These are phyloP conservation scores for Phoebastria nigripes DNA, from an alignment of 2,797 vertebrate species.

Conservation along the genomic window DNA sequence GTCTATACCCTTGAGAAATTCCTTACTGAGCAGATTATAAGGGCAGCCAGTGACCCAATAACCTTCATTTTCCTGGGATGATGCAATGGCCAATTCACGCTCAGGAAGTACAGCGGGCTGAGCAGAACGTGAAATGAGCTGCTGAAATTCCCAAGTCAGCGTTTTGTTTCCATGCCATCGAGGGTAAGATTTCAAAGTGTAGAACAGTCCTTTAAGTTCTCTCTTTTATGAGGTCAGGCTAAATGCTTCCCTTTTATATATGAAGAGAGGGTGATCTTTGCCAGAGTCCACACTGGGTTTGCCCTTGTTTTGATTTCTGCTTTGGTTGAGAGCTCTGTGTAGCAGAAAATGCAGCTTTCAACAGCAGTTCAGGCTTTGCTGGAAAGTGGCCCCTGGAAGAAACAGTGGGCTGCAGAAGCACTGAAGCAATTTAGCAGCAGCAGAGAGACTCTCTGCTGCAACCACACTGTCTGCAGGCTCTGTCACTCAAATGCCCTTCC, in stretches of 20 bases:
- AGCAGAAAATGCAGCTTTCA: conserved; percentile 29
- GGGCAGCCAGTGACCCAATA: conserved; percentile 34
- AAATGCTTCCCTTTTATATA: conserved; percentile 40
- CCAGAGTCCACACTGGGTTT: conserved; percentile 16
- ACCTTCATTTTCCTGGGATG: conserved; percentile 39
- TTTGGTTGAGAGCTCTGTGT: background rate
- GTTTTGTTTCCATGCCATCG: background rate
- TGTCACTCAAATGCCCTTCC: background rate
- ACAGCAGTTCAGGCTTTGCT: background rate
- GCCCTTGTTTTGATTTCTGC: conserved; percentile 30
- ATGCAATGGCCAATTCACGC: background rate
- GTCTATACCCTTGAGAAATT: conserved; percentile 3
- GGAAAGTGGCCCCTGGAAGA: background rate
- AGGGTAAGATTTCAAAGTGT: conserved; percentile 39
- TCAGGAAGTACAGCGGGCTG: background rate
- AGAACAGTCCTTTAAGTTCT: background rate
- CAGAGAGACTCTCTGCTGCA: background rate
- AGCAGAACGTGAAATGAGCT: background rate
- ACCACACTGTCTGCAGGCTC: background rate
- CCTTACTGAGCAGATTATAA: conserved; percentile 7
- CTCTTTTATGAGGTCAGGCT: conserved; percentile 59
- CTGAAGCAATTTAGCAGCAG: background rate
- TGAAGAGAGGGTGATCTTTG: conserved; percentile 21
- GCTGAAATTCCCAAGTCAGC: conserved; percentile 49
- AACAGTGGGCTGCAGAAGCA: background rate